These are phyloP conservation scores for Protaetia brevitarsis DNA, from an alignment of 1,140 invertebrate genomes.

Conservation along the genomic window DNA sequence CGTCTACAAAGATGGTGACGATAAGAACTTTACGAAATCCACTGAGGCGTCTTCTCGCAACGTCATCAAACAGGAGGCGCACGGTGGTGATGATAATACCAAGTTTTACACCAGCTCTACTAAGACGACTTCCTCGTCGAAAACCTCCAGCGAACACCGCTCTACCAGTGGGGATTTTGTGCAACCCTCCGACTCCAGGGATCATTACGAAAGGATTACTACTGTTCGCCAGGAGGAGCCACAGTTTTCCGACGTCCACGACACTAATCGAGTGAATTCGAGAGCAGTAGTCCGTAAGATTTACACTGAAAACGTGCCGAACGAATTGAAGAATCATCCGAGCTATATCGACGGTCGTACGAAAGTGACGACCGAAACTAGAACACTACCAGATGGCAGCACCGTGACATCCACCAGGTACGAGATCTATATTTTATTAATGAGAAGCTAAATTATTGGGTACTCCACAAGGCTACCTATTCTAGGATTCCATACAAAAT, in stretches of 20 bases:
- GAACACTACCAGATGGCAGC: constrained; percentile 61
- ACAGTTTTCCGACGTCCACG: background rate
- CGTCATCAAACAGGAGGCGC: constrained; percentile 59
- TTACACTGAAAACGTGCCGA: constrained; percentile 37
- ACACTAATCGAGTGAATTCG: background rate
- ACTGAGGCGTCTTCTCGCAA: constrained; percentile 56
- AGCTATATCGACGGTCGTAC: constrained; percentile 51
- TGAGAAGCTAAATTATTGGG: too few species aligned
- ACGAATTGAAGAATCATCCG: constrained; percentile 37
- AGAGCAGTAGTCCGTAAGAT: constrained; percentile 30
- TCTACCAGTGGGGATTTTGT: constrained; percentile 29
- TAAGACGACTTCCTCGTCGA: constrained; percentile 46
- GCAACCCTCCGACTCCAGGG: background rate
- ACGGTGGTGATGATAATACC: constrained; percentile 54
- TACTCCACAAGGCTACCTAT: too few species aligned
- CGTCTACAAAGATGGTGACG: constrained; percentile 60
- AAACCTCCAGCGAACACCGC: constrained; percentile 38
- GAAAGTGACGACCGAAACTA: constrained; percentile 59
- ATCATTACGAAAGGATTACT: background rate
- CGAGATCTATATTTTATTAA: constrained; percentile 41
- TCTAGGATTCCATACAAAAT: too few species aligned
- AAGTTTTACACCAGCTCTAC: constrained; percentile 51
- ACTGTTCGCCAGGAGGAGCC: background rate
- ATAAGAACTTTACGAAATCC: constrained; percentile 59
- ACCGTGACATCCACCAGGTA: constrained; percentile 61